Conservation (phyloP, 2,797 vertebrate species). For the Enteromius thamalakanensis region DNA sequence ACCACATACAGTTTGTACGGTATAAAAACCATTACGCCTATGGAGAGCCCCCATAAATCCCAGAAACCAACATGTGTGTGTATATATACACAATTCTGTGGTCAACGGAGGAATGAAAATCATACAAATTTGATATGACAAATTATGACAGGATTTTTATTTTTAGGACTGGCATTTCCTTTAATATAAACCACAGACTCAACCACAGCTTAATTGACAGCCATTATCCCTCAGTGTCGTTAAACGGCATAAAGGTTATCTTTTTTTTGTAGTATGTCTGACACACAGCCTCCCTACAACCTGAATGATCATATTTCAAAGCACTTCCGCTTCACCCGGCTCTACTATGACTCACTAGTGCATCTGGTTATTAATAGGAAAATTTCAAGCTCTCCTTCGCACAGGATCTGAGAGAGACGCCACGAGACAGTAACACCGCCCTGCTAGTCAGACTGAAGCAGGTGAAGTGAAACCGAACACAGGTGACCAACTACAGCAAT, state of each 20-base stretch:
- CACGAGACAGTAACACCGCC: not conserved
- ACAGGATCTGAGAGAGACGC: constrained; percentile 39
- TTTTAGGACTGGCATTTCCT: not conserved
- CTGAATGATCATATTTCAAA: not conserved
- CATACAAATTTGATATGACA: not conserved
- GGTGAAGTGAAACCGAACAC: constrained; percentile 53
- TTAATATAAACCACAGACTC: not conserved
- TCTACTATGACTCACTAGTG: constrained; percentile 19
- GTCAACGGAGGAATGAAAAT: not conserved
- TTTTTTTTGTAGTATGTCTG: not conserved
- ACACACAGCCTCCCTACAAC: not conserved
- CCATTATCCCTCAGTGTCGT: not conserved
- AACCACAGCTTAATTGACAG: not conserved
- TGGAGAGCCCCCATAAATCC: no score
- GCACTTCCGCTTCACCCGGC: not conserved
- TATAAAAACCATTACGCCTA: no score
- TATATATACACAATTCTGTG: not conserved
- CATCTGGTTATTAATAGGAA: constrained; percentile 6
- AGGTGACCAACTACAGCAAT: not conserved
- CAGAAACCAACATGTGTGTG: no score
- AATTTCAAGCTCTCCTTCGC: not conserved
- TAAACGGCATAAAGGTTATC: not conserved
- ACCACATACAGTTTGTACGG: no score
- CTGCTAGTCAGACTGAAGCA: not conserved
- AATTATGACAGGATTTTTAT: not conserved